These are phyloP conservation scores for Mya arenaria DNA, from an alignment of 1,140 invertebrate genomes.

Conservation along the genomic window DNA sequence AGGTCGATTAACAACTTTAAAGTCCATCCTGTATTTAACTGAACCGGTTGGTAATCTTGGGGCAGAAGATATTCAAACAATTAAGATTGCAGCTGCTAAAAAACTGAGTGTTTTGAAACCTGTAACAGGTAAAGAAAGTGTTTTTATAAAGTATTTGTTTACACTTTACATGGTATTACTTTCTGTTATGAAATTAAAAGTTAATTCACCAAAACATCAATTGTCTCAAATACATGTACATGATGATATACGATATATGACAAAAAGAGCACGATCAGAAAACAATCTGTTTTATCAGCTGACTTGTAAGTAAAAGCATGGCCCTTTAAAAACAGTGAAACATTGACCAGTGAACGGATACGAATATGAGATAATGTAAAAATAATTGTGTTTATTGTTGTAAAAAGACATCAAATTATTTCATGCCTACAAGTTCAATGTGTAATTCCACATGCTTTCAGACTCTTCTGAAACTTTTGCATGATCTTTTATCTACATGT, in stretches of 20 bases:
- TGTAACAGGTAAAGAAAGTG: slow-evolving; percentile 29
- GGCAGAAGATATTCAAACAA: not conserved
- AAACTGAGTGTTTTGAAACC: not conserved
- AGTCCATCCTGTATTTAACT: slow-evolving; percentile 50
- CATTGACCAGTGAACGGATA: no score
- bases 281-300: not conserved
- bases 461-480: not conserved
- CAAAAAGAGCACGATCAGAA: not conserved
- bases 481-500: not conserved
- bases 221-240: not conserved
- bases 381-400: no score
- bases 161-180: no score
- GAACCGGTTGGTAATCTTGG: slow-evolving; percentile 23
- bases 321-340: no score
- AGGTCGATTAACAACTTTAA: slow-evolving; percentile 54
- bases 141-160: no score
- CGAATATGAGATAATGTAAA: no score
- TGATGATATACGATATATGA: not conserved
- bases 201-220: not conserved
- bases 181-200: not conserved
- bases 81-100: slow-evolving; percentile 25
- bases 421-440: not conserved
- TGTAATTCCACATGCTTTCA: not conserved
- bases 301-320: not conserved
- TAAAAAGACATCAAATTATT: not conserved